Conservation (phyloP, 2,888 invertebrate species). For the Rhingia campestris region DNA sequence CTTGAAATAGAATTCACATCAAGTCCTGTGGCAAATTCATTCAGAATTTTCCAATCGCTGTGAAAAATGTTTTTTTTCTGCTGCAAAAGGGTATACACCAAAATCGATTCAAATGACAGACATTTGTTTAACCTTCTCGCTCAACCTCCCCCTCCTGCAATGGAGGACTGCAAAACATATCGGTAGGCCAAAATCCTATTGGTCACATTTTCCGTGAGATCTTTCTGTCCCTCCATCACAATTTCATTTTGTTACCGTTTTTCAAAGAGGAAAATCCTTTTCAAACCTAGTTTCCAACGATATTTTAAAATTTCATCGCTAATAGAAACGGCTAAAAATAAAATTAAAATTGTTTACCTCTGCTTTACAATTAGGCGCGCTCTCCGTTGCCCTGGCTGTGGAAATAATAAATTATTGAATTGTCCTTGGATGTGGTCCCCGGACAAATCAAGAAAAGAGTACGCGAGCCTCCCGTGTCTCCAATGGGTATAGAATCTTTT, state of each 20-base stretch:
- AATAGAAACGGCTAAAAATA: conserved; percentile 31
- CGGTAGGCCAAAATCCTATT: conserved; percentile 33
- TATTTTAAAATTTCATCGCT: conserved; percentile 64
- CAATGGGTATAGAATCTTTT: conserved; percentile 30
- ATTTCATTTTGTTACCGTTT: background rate
- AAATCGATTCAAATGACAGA: conserved; percentile 35
- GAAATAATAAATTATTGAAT: conserved; percentile 69
- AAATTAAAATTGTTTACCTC: conserved; percentile 51
- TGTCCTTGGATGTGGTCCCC: conserved; percentile 33
- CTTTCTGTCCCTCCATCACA: background rate
- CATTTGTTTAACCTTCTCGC: conserved; percentile 26
- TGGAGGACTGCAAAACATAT: conserved; percentile 25
- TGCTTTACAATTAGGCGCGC: conserved; percentile 57
- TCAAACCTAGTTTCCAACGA: conserved; percentile 26
- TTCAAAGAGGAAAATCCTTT: conserved; percentile 4
- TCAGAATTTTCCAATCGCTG: conserved; percentile 26
- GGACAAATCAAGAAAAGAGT: conserved; percentile 46
- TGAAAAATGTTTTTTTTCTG: conserved; percentile 4
- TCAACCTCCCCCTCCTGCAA: background rate
- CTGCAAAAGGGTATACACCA: background rate
- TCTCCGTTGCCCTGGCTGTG: background rate
- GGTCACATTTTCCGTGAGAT: conserved; percentile 47
- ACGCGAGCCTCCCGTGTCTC: background rate
- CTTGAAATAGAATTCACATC: conserved; percentile 27
- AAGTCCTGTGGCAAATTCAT: conserved; percentile 26